phyloP scores from a whole-genome alignment of 2,797 vertebrate genomes.

The Poeciliopsis gracilis region DNA sequence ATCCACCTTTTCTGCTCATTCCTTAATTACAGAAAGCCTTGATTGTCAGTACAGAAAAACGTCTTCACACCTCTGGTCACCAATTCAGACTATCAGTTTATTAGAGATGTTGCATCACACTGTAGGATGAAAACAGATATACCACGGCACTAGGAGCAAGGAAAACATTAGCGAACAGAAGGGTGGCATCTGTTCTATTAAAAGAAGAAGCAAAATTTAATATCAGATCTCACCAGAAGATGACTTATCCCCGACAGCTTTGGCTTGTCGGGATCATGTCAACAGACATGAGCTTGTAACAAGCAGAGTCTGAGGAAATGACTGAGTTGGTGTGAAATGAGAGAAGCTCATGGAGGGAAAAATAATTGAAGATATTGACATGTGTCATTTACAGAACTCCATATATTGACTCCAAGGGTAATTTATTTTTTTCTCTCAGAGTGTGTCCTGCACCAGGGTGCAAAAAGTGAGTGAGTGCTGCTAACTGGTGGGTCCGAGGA shows the following conservation, averaged over 20 bases:
- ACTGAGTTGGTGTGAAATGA: conserved; percentile 28
- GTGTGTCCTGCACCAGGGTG: conserved; percentile 5
- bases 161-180: conserved; percentile 26
- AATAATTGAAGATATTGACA: conserved; percentile 14
- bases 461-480: conserved; percentile 22
- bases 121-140: conserved; percentile 49
- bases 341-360: background rate
- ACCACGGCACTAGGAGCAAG: conserved; percentile 19
- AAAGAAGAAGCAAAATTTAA: conserved; percentile 50
- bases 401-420: conserved; percentile 22
- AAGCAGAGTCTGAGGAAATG: conserved; percentile 3
- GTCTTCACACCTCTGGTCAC: conserved; percentile 18
- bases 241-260: conserved; percentile 31
- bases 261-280: conserved; percentile 35
- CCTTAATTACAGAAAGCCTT: conserved; percentile 6
- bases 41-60: conserved; percentile 12
- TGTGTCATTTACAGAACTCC: conserved; percentile 33
- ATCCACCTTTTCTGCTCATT: background rate
- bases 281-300: conserved; percentile 21
- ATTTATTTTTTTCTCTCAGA: background rate
- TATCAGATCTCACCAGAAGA: conserved; percentile 58
- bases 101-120: conserved; percentile 56
- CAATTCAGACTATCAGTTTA: conserved; percentile 55
- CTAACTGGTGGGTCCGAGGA: conserved; percentile 17
- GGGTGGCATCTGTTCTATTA: conserved; percentile 33